Evolutionary conservation across 2,797 vertebrate species (phyloP), one percentile per base, ranked within the genome.

Genomic region (Danio kyathit): DNA sequence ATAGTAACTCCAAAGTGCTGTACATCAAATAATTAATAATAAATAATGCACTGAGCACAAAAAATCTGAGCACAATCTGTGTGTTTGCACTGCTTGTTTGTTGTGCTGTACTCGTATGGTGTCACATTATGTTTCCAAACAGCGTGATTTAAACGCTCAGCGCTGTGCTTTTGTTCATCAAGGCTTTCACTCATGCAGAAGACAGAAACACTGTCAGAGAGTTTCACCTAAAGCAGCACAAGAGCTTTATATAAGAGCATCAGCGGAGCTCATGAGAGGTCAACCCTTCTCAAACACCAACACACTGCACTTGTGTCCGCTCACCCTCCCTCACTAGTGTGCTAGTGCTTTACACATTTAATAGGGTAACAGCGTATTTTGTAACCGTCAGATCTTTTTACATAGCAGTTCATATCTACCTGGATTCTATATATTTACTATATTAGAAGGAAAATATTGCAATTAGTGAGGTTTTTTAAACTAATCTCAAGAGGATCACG

Each of bases 171-270:
- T 16, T 19, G 38, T 75, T 19, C 21, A 29, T 40, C 13, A 51
- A 16, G 57, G 52, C 17, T 48, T 60, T 57, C 43, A 48, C 17
- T 21, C 10, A 5, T 19, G 6, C 46, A 72, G 54, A 79, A 38
- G 60, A 46, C 13, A 14, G 49, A 56, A 59, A 61, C 64, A 54
- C 10, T 17, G n/a, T 74, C 71, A n/a, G 64, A 40, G 52, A 72
- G n/a, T 59, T 69, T 9, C 14, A 29, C 79, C 76, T 43, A n/a
- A 56, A 79, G 56, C 52, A 17, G 38, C 64, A 52, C 52, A 6
- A 76, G 9, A 14, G 9, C 63, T 82, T 84, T 80, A 76, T 38
- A 51, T 80, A 80, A 63, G 63, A 64, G 61, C 57, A 56, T 72
- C 59, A 61, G 21, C 48, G 51, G 29, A 76, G 43, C 65, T 72